Base-by-base conservation (phyloP, 2,888 invertebrate genomes). In the Notodonta dromedarius region DNA sequence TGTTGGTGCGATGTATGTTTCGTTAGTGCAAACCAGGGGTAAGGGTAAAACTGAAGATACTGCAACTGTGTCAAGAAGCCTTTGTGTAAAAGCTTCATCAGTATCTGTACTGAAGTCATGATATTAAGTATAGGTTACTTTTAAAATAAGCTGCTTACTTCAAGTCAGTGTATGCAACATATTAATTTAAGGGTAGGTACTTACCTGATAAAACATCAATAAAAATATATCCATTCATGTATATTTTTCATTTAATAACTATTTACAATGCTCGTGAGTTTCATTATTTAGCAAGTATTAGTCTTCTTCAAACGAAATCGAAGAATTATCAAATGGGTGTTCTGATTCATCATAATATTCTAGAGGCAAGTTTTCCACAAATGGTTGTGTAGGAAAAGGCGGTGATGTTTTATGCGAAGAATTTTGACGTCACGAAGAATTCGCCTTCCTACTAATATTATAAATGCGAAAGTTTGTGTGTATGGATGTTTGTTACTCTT, bases 361-460 rank as follows among this genome's bases (percentile, higher is more conserved):
- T 75, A 97, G 96, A 13, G 91, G 91, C 1, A 95, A 94, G 60
- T 94, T 94, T 44, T 94, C 94, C 59, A 95, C 92, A 8, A 95
- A 95, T 76, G 94, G 95, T 75, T 94, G 95, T 0, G 98, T 99
- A 1, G 99, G 99, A 84, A 98, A 97, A 35, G 96, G 95, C 16
- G 97, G 96, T 5, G 96, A 84, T 6, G 93, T 89, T 71, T 87
- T 89, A 40, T 97, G 66, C 99, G 95, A 90, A 97, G 95, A 75
- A 99, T 96, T 95, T 98, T 95, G 4, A 96, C 91, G 56, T 96
- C 95, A 69, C 94, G 94, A 57, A 94, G 83, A 56, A 90, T 91
- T 73, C 96, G 93, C 93, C n/a, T n/a, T n/a, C n/a, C n/a, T n/a
- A n/a, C n/a, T n/a, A n/a, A n/a, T n/a, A n/a, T n/a, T n/a, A n/a